phyloP scores from a whole-genome alignment of 2,113 vertebrate species.

The Petroica traversi region DNA sequence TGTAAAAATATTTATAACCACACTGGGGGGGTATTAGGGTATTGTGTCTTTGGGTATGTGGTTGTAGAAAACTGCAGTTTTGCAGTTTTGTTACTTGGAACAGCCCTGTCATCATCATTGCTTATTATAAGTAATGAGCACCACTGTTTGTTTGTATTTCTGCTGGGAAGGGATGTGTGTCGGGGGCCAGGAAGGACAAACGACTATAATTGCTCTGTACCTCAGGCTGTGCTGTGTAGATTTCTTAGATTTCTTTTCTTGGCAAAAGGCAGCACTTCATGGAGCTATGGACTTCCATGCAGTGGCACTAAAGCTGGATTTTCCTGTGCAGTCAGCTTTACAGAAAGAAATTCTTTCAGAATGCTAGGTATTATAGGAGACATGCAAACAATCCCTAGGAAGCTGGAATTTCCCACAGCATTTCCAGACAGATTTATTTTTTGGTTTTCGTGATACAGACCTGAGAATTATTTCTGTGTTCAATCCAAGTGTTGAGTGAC shows the following conservation, averaged over 20 bases:
- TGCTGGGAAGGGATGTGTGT: background rate
- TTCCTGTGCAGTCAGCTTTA: background rate
- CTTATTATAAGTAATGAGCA: background rate
- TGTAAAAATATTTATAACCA: background rate
- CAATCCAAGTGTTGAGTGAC: background rate
- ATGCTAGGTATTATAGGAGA: background rate
- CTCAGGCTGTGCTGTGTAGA: background rate
- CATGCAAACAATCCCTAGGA: background rate
- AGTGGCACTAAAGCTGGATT: background rate
- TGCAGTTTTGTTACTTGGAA: background rate
- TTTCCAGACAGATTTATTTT: background rate
- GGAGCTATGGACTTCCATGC: background rate
- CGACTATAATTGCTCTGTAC: fast-evolving
- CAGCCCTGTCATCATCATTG: background rate
- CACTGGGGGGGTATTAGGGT: background rate
- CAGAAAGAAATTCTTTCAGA: background rate
- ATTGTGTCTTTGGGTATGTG: background rate
- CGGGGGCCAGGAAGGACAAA: background rate
- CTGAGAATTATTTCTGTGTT: background rate
- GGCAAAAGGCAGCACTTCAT: background rate
- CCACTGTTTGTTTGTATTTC: background rate
- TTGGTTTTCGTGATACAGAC: background rate
- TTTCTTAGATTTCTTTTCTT: background rate
- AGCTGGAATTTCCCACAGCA: background rate
- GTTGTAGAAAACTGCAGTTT: background rate